Evolutionary conservation across 92 coral and sea anemone species (phyloP), one percentile per base, ranked within the genome.

Genomic region (Palythoa caribaeorum): DNA sequence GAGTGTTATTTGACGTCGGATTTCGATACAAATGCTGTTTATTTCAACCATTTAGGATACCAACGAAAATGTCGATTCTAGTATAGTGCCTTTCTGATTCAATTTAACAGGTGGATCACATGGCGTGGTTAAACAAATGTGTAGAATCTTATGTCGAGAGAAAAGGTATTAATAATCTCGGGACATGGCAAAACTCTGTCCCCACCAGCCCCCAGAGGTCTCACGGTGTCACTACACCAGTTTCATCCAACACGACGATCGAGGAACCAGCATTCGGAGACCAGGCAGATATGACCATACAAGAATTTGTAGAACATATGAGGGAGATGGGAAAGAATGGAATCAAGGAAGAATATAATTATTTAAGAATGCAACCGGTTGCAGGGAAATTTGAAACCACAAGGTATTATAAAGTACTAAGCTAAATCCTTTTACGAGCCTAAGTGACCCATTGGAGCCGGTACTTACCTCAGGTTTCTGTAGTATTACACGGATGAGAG

Each of bases 301-400:
- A 68, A 40, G 95, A 97, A 71, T 93, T 97, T 35, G 68, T 97
- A 63, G 92, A 85, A 55, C 95, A 93, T 78, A 91, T 97, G 97
- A 90, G 83, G 83, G 95, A 88, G 54, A 69, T 91, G 21, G 96
- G 92, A 37, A 88, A 92, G 16, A 83, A 86, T 9, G 99, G 98
- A 1, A 91, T 97, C 20, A 94, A 91, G 47, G 88, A 81, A 51
- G 96, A 97, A 88, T 97, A 91, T 71, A 79, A 83, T 47, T 83
- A 93, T 73, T 84, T 95, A 59, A 87, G 88, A 88, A 94, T 62
- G 59, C 87, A 86, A 76, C 91, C 94, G 4, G 93, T 71, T 1
- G 92, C 60, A 75, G 96, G 93, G 50, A 85, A 60, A 6, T 95
- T 93, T 80, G 91, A 88, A 19, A 81, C 93, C 83, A 88, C 97